Evolutionary conservation across 2,797 vertebrate species (phyloP).

Genomic region (Channallabes apus): DNA sequence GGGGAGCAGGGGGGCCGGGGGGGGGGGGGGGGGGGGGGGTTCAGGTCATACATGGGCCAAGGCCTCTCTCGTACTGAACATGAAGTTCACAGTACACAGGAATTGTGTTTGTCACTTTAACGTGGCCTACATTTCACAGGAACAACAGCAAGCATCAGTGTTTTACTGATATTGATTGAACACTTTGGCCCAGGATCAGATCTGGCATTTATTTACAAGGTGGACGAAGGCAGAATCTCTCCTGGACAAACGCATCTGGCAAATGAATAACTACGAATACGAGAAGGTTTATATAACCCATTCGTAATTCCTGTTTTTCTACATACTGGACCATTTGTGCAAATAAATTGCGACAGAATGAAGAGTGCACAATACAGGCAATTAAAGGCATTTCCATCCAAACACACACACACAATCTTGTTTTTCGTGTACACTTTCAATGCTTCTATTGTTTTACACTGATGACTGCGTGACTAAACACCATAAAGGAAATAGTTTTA

Average conservation of each 20-base stretch:
- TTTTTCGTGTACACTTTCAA: background rate
- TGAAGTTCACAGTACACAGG: constrained; percentile 29
- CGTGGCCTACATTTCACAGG: background rate
- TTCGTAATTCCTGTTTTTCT: constrained; percentile 23
- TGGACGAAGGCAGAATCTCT: background rate
- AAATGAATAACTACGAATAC: background rate
- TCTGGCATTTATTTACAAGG: background rate
- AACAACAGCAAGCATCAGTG: background rate
- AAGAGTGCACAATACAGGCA: constrained; percentile 16
- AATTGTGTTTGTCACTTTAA: constrained; percentile 54
- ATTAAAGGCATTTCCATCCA: background rate
- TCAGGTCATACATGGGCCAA: background rate
- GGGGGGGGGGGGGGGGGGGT: too few relatives aligned
- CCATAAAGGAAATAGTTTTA: background rate
- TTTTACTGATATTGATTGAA: background rate
- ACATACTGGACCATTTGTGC: background rate
- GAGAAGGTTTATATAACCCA: background rate
- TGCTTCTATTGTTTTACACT: constrained; percentile 3
- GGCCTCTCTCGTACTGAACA: constrained; percentile 28
- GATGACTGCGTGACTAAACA: background rate
- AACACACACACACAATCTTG: background rate
- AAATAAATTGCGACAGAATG: constrained; percentile 10
- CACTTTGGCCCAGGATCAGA: background rate
- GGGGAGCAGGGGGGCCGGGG: background rate
- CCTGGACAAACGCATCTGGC: background rate